A percentile compares a stretch with the other conserved stretches of the same genome.
These are phyloP conservation scores for Amblyornis subalaris DNA, from an alignment of 2,113 vertebrate genomes.

Conservation along the genomic window DNA sequence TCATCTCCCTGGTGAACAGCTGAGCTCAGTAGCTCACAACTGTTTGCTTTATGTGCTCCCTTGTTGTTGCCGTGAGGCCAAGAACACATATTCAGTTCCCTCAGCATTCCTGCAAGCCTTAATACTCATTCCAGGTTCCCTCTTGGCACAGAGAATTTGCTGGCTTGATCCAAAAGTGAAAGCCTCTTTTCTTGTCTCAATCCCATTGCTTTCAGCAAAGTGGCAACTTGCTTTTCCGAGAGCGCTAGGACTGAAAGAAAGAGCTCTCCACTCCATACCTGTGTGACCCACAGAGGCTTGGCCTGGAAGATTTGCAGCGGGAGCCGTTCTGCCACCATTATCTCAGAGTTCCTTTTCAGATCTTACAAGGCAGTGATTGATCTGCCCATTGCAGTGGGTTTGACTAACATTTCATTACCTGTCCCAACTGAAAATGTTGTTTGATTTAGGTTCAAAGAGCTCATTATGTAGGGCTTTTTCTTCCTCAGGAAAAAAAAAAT, in stretches of 20 bases:
- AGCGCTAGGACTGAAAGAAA: neutral
- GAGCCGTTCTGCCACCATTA: neutral
- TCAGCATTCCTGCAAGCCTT: constrained; percentile 34
- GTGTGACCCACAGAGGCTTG: neutral
- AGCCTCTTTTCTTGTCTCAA: constrained; percentile 44
- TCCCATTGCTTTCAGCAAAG: constrained; percentile 10
- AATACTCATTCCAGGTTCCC: constrained; percentile 53
- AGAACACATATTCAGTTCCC: constrained; percentile 16
- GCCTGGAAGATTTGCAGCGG: neutral
- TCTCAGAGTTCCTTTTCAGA: neutral
- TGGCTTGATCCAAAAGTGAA: constrained; percentile 33
- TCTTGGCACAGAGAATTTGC: constrained; percentile 40
- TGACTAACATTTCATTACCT: constrained; percentile 57
- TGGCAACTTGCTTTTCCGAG: neutral
- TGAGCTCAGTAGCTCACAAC: constrained; percentile 47
- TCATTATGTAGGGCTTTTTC: constrained; percentile 38
- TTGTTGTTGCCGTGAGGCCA: constrained; percentile 35
- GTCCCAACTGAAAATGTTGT: constrained; percentile 54
- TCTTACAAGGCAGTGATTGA: constrained; percentile 39
- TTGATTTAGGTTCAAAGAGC: constrained; percentile 64
- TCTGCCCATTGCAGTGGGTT: constrained; percentile 33
- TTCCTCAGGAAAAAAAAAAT: neutral
- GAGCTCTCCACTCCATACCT: neutral
- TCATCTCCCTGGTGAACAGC: constrained; percentile 36
- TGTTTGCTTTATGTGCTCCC: constrained; percentile 32